Evolutionary conservation across 2,888 invertebrate species (phyloP).

Genomic region (Prosapia bicincta): DNA sequence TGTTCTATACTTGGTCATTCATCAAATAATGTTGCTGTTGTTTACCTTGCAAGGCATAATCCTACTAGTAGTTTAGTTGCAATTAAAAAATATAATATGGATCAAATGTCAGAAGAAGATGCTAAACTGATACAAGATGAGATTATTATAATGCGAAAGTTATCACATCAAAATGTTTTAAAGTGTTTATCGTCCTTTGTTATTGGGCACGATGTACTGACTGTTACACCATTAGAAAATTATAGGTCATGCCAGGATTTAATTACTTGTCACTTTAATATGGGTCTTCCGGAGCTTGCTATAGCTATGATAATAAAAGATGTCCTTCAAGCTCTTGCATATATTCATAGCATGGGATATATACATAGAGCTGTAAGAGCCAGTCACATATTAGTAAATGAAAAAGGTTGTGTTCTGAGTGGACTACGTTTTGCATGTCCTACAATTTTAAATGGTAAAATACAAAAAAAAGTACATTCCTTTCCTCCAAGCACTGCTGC

Average conservation of each 20-base stretch:
- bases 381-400: conserved; percentile 77
- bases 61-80: conserved; percentile 65
- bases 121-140: conserved; percentile 32
- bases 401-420: conserved; percentile 68
- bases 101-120: conserved; percentile 49
- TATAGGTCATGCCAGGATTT: conserved; percentile 81
- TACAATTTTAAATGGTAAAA: conserved; percentile 66
- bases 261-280: conserved; percentile 66
- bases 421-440: conserved; percentile 78
- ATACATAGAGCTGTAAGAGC: conserved; percentile 86
- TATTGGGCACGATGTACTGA: conserved; percentile 57
- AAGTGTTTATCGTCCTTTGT: conserved; percentile 75
- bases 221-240: conserved; percentile 69
- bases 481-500: conserved; percentile 67
- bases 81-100: conserved; percentile 72
- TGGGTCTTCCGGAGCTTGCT: conserved; percentile 77
- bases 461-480: conserved; percentile 66
- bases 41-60: conserved; percentile 66
- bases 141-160: neutral
- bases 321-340: conserved; percentile 73
- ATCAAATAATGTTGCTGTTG: conserved; percentile 65
- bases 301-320: conserved; percentile 77
- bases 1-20: conserved; percentile 66
- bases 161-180: conserved; percentile 67
- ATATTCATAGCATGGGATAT: conserved; percentile 78